Conservation (phyloP, 92 coral and sea anemone species). For the Parazoanthus darwini region DNA sequence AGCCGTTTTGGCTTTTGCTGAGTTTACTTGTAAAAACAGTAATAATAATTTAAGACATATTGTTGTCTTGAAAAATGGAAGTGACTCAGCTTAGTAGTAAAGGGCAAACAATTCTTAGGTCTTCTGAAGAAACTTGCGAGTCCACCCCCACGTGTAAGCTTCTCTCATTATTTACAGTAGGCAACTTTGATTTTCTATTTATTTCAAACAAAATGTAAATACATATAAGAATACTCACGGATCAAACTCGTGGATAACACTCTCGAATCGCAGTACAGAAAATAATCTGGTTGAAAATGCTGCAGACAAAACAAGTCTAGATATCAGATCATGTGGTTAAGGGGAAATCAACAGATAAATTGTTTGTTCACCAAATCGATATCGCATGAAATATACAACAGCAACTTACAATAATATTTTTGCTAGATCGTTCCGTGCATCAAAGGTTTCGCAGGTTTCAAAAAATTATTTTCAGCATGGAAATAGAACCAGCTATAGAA, state of each 20-base stretch:
- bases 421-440: not conserved
- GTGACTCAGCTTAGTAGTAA: too few species aligned
- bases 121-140: not conserved
- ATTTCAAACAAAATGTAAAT: slow-evolving; percentile 8
- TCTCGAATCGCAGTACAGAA: slow-evolving; percentile 96
- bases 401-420: not conserved
- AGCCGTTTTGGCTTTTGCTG: too few species aligned
- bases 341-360: not conserved
- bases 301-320: slow-evolving; percentile 42
- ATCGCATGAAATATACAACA: not conserved
- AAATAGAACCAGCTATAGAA: not conserved
- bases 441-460: not conserved
- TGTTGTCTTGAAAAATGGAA: too few species aligned
- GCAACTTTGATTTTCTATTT: not conserved
- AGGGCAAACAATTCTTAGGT: not conserved
- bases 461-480: not conserved
- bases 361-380: not conserved
- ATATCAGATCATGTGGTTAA: not conserved
- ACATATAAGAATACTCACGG: slow-evolving; percentile 75
- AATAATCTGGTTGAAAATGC: slow-evolving; percentile 95
- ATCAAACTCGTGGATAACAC: slow-evolving; percentile 99
- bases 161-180: not conserved
- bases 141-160: not conserved
- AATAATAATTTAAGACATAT: too few species aligned
- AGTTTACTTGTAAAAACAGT: too few species aligned